Conservation (phyloP, 2,113 vertebrate genomes). For the Poicephalus meyeri region DNA sequence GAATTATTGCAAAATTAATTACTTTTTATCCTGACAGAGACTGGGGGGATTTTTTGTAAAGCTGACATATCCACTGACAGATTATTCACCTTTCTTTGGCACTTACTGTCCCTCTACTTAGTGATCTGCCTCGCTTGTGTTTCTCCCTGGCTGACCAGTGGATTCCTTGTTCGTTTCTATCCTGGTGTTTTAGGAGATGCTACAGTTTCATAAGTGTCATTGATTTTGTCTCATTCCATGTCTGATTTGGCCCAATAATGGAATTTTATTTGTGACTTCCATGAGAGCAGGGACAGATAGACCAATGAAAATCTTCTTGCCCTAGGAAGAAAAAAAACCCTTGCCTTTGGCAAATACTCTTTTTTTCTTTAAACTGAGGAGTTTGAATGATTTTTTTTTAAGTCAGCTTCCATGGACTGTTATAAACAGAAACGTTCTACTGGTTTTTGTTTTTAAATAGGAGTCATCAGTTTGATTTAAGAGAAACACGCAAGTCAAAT, state of each 20-base stretch:
- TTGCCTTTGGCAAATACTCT: neutral
- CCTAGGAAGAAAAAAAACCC: neutral
- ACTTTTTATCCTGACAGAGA: neutral
- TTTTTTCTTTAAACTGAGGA: neutral
- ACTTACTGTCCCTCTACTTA: neutral
- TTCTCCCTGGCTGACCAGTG: neutral
- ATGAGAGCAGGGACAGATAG: neutral
- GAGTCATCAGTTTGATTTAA: neutral
- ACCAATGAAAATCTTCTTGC: neutral
- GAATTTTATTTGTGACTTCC: neutral
- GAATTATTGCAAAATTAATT: neutral
- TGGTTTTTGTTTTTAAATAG: neutral
- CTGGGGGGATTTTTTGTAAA: neutral
- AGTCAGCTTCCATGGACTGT: neutral
- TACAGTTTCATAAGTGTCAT: neutral
- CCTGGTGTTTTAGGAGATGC: neutral
- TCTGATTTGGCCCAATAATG: neutral
- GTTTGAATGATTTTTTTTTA: neutral
- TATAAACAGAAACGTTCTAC: neutral
- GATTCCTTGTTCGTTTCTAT: neutral
- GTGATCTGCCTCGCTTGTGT: neutral
- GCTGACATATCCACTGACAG: neutral
- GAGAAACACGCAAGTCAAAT: neutral
- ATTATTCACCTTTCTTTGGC: neutral
- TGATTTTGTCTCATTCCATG: neutral